A percentile compares a stretch with the other conserved stretches of the same genome.
These are phyloP conservation scores for Sialis fuliginosa DNA, from an alignment of 2,888 invertebrate genomes.

Conservation along the genomic window DNA sequence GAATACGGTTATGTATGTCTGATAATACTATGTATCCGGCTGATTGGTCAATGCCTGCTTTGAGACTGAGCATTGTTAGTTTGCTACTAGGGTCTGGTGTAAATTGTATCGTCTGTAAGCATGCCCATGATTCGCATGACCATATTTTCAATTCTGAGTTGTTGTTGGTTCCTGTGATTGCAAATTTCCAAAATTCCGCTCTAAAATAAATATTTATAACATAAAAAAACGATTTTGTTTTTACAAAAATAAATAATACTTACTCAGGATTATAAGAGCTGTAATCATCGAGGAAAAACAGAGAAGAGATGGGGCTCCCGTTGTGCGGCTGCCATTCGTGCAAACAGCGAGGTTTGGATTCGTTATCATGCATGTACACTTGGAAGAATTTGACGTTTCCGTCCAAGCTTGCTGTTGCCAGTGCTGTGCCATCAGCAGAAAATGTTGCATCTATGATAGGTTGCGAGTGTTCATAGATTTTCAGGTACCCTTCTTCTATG, in stretches of 20 bases:
- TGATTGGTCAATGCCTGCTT: constrained; percentile 67
- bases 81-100: constrained; percentile 28
- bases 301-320: constrained; percentile 67
- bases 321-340: constrained; percentile 90
- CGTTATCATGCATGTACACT: constrained; percentile 46
- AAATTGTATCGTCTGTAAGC: constrained; percentile 73
- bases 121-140: constrained; percentile 91
- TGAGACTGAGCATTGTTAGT: constrained; percentile 33
- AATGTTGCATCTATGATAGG: constrained; percentile 72
- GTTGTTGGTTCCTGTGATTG: constrained; percentile 76
- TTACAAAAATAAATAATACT: constrained; percentile 21
- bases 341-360: constrained; percentile 59
- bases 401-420: constrained; percentile 77
- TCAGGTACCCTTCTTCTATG: constrained; percentile 29
- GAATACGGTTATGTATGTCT: constrained; percentile 65
- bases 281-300: constrained; percentile 90
- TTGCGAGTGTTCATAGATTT: constrained; percentile 38
- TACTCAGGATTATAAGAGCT: constrained; percentile 61
- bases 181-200: constrained; percentile 86
- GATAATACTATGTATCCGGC: constrained; percentile 76
- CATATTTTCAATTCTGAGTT: constrained; percentile 84
- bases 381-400: constrained; percentile 89
- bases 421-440: constrained; percentile 86
- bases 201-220: constrained; percentile 18
- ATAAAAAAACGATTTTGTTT: too few species aligned